phyloP scores from a whole-genome alignment of 2,888 invertebrate genomes.

The Celastrina argiolus region DNA sequence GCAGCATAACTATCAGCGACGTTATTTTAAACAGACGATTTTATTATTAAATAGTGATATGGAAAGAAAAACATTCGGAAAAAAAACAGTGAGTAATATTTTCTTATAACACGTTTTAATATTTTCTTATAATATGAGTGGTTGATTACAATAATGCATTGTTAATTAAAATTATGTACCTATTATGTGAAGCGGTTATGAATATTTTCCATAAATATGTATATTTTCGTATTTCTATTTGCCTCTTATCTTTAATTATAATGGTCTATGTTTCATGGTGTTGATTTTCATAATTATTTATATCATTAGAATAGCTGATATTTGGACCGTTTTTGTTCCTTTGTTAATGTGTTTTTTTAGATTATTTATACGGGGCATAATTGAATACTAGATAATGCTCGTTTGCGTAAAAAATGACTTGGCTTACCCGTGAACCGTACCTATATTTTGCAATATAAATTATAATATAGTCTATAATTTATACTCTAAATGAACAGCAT shows the following conservation, averaged over 20 bases:
- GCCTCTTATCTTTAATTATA: not conserved
- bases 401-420: no score
- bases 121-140: not conserved
- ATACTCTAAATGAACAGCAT: no score
- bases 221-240: not conserved
- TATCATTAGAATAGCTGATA: not conserved
- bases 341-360: not conserved
- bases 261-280: not conserved
- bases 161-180: slow-evolving; percentile 11
- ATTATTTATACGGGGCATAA: no score
- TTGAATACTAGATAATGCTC: not conserved
- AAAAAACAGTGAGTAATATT: slow-evolving; percentile 34
- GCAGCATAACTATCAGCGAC: not conserved
- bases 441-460: no score
- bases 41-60: slow-evolving; percentile 16
- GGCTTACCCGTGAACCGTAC: no score
- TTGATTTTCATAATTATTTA: not conserved
- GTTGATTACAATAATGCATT: not conserved
- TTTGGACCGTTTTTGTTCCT: not conserved
- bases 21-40: slow-evolving; percentile 6
- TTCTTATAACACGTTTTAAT: not conserved
- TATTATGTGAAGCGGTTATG: slow-evolving; percentile 13
- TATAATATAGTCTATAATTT: no score
- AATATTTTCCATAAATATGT: slow-evolving; percentile 10
- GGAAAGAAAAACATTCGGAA: slow-evolving; percentile 33